Evolutionary conservation across 2,797 vertebrate species (phyloP).

Genomic region (Alectoris magna): DNA sequence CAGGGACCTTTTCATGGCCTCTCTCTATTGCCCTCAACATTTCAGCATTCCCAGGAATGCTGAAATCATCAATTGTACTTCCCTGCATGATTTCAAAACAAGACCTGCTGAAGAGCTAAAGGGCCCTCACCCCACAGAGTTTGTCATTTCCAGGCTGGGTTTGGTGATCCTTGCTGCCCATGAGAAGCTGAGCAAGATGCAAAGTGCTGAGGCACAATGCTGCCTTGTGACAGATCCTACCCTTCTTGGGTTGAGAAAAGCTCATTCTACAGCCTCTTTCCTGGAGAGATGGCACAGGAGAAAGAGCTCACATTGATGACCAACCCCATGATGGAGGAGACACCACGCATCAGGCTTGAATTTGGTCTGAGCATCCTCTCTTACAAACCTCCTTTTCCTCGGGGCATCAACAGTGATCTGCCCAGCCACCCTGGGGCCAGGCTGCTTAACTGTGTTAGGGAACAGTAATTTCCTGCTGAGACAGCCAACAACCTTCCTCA

Average conservation of each 20-base stretch:
- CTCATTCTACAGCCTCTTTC: neutral
- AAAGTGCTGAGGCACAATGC: accelerated
- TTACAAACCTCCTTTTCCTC: neutral
- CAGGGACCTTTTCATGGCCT: neutral
- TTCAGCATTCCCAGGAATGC: neutral
- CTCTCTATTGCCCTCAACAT: neutral
- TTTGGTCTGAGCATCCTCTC: neutral
- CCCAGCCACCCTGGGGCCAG: neutral
- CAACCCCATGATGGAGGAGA: accelerated
- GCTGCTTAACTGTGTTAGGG: slow-evolving; percentile 26
- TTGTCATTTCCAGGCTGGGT: accelerated
- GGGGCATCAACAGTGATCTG: neutral
- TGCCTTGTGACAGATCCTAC: neutral
- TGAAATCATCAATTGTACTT: neutral
- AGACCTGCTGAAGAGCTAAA: neutral
- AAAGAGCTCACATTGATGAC: accelerated
- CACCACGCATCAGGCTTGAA: accelerated
- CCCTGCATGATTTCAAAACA: neutral
- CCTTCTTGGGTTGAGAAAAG: neutral
- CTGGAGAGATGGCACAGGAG: neutral
- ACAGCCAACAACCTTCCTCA: slow-evolving; percentile 24
- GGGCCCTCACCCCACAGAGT: neutral
- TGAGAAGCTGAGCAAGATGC: neutral
- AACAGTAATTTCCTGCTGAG: slow-evolving; percentile 63
- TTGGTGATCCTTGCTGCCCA: neutral